Conservation (phyloP, 92 coral and sea anemone genomes). For the Chrysogorgia sp. region DNA sequence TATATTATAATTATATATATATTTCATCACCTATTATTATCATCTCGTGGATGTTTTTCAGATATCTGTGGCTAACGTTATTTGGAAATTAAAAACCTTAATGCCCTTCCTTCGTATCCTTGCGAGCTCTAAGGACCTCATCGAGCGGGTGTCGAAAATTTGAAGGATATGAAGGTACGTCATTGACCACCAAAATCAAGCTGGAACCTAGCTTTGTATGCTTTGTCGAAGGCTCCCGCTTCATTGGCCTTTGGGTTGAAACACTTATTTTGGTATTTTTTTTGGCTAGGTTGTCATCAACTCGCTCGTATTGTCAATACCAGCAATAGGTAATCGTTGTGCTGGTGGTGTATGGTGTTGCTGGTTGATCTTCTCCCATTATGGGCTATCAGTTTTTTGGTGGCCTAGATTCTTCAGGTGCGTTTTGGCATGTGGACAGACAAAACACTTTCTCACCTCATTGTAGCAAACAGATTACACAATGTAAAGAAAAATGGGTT, state of each 20-base stretch:
- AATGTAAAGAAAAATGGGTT: constrained; percentile 32
- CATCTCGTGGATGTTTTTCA: constrained; percentile 32
- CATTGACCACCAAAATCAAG: not conserved
- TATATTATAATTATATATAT: no score
- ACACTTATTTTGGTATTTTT: not conserved
- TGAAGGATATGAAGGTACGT: constrained; percentile 99
- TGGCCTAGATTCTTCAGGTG: constrained; percentile 88
- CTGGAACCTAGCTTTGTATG: not conserved
- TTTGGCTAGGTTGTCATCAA: constrained; percentile 83
- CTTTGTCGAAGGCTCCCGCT: not conserved
- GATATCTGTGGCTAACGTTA: constrained; percentile 95
- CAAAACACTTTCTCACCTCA: not conserved
- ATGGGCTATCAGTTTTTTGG: constrained; percentile 95
- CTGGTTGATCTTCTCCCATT: constrained; percentile 91
- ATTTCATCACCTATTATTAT: not conserved
- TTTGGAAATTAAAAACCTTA: constrained; percentile 76
- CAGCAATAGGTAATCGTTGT: constrained; percentile 98
- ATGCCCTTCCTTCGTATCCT: constrained; percentile 94
- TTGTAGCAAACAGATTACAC: constrained; percentile 30
- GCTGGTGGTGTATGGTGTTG: constrained; percentile 84
- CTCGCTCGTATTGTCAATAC: constrained; percentile 93
- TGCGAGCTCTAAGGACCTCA: constrained; percentile 96
- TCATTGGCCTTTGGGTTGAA: not conserved
- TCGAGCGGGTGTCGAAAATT: constrained; percentile 94
- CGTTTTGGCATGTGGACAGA: constrained; percentile 28